These are phyloP conservation scores for Pyralis farinalis DNA, from an alignment of 2,888 invertebrate genomes.

Conservation along the genomic window DNA sequence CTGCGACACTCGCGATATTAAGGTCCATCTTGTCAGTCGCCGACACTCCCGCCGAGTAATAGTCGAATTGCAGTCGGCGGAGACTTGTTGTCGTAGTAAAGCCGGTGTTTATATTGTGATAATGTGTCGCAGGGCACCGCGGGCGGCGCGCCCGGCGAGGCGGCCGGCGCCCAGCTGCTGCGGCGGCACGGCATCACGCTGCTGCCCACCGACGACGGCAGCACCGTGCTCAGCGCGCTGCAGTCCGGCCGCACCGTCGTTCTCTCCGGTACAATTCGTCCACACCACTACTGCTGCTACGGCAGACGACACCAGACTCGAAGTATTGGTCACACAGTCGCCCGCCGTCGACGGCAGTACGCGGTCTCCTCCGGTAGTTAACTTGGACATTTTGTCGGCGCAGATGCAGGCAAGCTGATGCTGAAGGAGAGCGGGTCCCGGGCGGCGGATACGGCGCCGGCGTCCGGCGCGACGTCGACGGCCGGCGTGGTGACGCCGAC, in stretches of 20 bases:
- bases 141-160: background rate
- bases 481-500: conserved; percentile 20
- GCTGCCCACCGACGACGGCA: conserved; percentile 87
- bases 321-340: too few species aligned
- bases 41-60: too few species aligned
- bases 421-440: conserved; percentile 75
- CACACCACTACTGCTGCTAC: too few species aligned
- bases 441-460: conserved; percentile 8
- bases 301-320: too few species aligned
- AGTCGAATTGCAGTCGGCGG: too few species aligned
- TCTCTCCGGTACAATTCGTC: conserved; percentile 82
- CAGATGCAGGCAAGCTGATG: conserved; percentile 89
- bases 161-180: conserved; percentile 61
- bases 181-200: conserved; percentile 87
- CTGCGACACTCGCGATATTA: too few species aligned
- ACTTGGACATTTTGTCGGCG: conserved; percentile 14
- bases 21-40: too few species aligned
- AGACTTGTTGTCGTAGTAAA: too few species aligned
- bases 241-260: conserved; percentile 93
- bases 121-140: conserved; percentile 17
- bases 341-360: too few species aligned
- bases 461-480: conserved; percentile 5
- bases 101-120: too few species aligned
- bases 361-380: too few species aligned
- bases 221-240: conserved; percentile 89